Base-by-base conservation (phyloP, 1,140 invertebrate species). In the Scaptomyza hsui region DNA sequence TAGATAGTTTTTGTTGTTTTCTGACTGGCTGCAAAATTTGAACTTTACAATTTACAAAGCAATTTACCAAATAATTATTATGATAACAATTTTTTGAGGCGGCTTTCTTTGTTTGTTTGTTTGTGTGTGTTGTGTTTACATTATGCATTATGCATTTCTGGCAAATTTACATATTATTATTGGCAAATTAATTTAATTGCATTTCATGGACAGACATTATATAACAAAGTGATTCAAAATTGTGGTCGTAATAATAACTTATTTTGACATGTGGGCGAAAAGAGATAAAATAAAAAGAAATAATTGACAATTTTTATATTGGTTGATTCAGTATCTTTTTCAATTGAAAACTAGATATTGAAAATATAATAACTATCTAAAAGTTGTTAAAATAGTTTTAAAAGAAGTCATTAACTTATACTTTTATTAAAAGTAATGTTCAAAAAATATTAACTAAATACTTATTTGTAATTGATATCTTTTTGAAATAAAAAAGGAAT, bases 61-160 rank as follows among this genome's bases (percentile, higher is more conserved):
- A 72, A 82, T 83, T 82, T 78, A 72, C 57, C 61, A 69, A 83
- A 85, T 78, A 83, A 83, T 83, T 79, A 83, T 85, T 75, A 68
- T 63, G 67, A 79, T 75, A 85, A 51, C 42, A 64, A 71, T 60
- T 82, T 62, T 52, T 67, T 48, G 56, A 60, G 26, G 26, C 6
- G 24, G 24, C 4, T 24, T 24, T n/a, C n/a, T n/a, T n/a, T n/a
- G n/a, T n/a, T n/a, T n/a, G 67, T 55, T 55, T 24, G 55, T 64
- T 55, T 57, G 47, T 44, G 42, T 59, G 42, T 35, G 62, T 61
- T 10, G 18, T 16, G 10, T 32, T 49, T 26, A 32, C 63, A 42
- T 52, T 61, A 74, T 62, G 37, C 63, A 42, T 52, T 61, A 74
- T 62, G 37, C 70, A 65, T 32, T 72, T 81, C 76, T 45, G 51